Evolutionary conservation across 2,888 invertebrate species (phyloP).

Genomic region (Biston stratarius): DNA sequence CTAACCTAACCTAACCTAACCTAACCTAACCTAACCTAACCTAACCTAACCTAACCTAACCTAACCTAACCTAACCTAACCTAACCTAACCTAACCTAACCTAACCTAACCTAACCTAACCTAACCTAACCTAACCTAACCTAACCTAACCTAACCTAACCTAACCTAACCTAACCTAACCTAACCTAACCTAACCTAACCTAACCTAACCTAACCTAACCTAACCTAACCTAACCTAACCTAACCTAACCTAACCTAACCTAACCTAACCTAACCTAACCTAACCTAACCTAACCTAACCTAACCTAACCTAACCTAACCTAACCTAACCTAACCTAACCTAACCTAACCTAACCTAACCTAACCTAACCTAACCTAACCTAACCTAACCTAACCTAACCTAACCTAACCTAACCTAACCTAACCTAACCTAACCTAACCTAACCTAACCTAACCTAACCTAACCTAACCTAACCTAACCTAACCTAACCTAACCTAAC

Average conservation of each 20-base stretch:
- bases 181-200: conserved; percentile 11
- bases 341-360: conserved; percentile 7
- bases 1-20: conserved; percentile 9
- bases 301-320: conserved; percentile 9
- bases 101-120: conserved; percentile 13
- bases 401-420: conserved; percentile 9
- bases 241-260: conserved; percentile 16
- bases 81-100: conserved; percentile 14
- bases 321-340: conserved; percentile 9
- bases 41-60: conserved; percentile 13
- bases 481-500: conserved; percentile 6
- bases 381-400: conserved; percentile 9
- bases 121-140: conserved; percentile 14
- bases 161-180: conserved; percentile 14
- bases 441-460: conserved; percentile 4
- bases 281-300: conserved; percentile 4
- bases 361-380: conserved; percentile 7
- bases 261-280: conserved; percentile 16
- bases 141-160: conserved; percentile 14
- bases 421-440: conserved; percentile 8
- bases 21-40: conserved; percentile 8
- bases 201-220: conserved; percentile 10
- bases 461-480: conserved; percentile 5
- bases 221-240: conserved; percentile 13
- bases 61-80: conserved; percentile 14